Conservation (phyloP, 2,113 vertebrate genomes). For the Pycnonotus jocosus region DNA sequence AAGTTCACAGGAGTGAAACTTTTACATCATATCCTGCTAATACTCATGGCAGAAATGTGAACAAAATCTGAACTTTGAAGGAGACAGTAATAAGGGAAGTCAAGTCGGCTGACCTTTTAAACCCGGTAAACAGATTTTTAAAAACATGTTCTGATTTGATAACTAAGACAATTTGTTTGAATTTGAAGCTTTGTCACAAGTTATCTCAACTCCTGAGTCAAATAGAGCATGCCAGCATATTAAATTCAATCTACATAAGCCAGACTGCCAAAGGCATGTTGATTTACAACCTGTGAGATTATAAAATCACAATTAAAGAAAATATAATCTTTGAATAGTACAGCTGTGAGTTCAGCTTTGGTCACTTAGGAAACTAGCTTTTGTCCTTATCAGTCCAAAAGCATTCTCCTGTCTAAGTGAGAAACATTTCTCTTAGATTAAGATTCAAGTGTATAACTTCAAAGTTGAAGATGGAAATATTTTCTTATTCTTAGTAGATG, state of each 20-base stretch:
- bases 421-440: conserved; percentile 34
- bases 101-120: conserved; percentile 16
- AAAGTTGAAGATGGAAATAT: conserved; percentile 32
- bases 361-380: conserved; percentile 40
- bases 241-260: conserved; percentile 5
- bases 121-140: conserved; percentile 24
- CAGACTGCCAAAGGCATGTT: conserved; percentile 28
- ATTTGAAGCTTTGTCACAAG: conserved; percentile 29
- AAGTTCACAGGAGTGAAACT: background rate
- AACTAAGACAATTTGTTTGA: conserved; percentile 5
- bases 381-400: conserved; percentile 56
- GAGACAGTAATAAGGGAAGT: background rate
- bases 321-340: conserved; percentile 3
- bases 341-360: conserved; percentile 26
- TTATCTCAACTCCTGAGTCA: conserved; percentile 46
- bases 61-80: conserved; percentile 1
- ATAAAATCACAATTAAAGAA: conserved; percentile 44
- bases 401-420: conserved; percentile 40
- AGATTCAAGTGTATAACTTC: conserved; percentile 12
- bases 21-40: conserved; percentile 6
- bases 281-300: conserved; percentile 54
- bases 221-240: conserved; percentile 9
- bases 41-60: background rate
- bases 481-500: conserved; percentile 25
- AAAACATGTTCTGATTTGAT: background rate